These are phyloP conservation scores for Deroplatys truncata DNA, from an alignment of 2,888 invertebrate species.

Conservation along the genomic window DNA sequence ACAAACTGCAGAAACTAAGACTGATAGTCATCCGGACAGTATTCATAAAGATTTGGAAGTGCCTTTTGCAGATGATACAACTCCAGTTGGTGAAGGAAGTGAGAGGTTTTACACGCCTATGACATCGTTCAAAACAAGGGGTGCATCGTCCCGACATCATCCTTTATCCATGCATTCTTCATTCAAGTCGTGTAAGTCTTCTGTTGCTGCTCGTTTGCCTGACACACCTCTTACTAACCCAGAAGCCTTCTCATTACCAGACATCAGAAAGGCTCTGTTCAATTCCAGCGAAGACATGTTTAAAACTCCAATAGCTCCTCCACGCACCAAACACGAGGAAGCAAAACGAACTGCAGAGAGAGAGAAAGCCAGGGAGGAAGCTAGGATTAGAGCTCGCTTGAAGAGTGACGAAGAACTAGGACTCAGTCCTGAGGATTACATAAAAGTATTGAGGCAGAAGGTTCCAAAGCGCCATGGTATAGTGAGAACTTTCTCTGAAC, in stretches of 20 bases:
- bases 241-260: conserved; percentile 46
- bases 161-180: conserved; percentile 33
- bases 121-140: conserved; percentile 27
- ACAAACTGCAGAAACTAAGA: conserved; percentile 21
- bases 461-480: conserved; percentile 33
- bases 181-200: conserved; percentile 22
- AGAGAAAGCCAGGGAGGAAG: conserved; percentile 56
- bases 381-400: conserved; percentile 60
- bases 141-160: conserved; percentile 19
- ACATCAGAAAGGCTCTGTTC: conserved; percentile 42
- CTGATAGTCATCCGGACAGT: conserved; percentile 1
- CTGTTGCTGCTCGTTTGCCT: conserved; percentile 23
- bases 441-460: conserved; percentile 52
- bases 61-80: conserved; percentile 27
- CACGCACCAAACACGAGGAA: conserved; percentile 48
- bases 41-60: conserved; percentile 26
- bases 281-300: conserved; percentile 41
- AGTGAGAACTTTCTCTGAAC: conserved; percentile 17
- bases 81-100: conserved; percentile 21
- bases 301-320: conserved; percentile 52
- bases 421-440: conserved; percentile 64
- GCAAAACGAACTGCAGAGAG: conserved; percentile 52
- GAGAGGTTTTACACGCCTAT: conserved; percentile 31
- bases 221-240: conserved; percentile 39
- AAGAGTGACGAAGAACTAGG: conserved; percentile 72